These are phyloP conservation scores for Embidobia sp. DNA, from an alignment of 2,888 invertebrate species.

Conservation along the genomic window DNA sequence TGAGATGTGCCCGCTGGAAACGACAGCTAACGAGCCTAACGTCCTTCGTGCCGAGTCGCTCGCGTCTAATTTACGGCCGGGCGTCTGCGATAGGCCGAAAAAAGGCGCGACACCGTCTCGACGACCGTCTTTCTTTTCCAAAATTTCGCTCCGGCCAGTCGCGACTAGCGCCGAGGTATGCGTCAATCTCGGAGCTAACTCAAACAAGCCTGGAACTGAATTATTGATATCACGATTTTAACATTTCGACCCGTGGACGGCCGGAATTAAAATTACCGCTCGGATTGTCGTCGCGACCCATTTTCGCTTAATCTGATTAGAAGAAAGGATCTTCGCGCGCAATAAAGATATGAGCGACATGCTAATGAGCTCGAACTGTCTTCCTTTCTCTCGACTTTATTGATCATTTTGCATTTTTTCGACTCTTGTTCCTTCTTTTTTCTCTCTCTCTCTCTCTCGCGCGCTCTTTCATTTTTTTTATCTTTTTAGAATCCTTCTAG, in stretches of 20 bases:
- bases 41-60: constrained; percentile 47
- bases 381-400: background rate
- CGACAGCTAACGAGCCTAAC: constrained; percentile 54
- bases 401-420: no score
- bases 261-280: constrained; percentile 22
- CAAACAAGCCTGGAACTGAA: no score
- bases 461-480: no score
- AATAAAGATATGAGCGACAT: constrained; percentile 32
- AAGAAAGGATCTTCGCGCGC: background rate
- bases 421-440: no score
- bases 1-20: constrained; percentile 18
- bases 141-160: constrained; percentile 25
- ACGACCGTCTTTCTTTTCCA: constrained; percentile 42
- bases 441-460: no score
- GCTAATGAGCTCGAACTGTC: constrained; percentile 22
- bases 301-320: constrained; percentile 40
- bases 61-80: constrained; percentile 56
- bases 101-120: constrained; percentile 26
- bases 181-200: constrained; percentile 17
- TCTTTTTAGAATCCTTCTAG: no score
- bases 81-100: constrained; percentile 40
- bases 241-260: constrained; percentile 7
- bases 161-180: background rate
- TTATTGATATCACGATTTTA: constrained; percentile 38
- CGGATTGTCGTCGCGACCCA: constrained; percentile 24